These are phyloP conservation scores for Eulemur coronatus DNA, from an alignment of 2,797 vertebrate genomes.

Conservation along the genomic window DNA sequence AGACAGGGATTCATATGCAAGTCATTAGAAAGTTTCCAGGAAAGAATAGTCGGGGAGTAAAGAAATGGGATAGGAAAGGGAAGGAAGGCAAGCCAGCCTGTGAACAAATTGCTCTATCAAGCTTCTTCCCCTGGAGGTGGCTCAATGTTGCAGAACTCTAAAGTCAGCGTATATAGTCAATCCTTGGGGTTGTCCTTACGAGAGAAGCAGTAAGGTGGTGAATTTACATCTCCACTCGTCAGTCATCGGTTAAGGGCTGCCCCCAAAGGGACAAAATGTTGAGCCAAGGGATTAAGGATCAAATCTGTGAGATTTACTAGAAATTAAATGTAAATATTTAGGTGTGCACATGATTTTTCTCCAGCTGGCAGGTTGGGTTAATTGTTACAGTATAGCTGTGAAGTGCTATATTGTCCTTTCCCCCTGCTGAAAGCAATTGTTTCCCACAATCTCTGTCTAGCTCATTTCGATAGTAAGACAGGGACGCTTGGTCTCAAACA, in stretches of 20 bases:
- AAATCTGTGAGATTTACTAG: constrained; percentile 95
- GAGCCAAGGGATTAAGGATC: constrained; percentile 95
- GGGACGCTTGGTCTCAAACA: constrained; percentile 91
- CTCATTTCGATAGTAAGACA: constrained; percentile 76
- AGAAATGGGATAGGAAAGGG: not conserved
- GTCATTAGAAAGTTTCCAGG: not conserved
- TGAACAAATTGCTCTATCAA: not conserved
- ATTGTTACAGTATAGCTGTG: constrained; percentile 80
- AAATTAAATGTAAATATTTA: constrained; percentile 93
- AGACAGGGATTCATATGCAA: not conserved
- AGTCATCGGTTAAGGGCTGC: not conserved
- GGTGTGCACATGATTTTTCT: constrained; percentile 69
- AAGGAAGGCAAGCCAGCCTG: not conserved
- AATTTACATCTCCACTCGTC: not conserved
- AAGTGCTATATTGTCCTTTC: constrained; percentile 87
- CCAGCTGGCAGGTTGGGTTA: constrained; percentile 72
- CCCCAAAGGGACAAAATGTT: constrained; percentile 86
- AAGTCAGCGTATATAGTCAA: not conserved
- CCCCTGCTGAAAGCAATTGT: constrained; percentile 87
- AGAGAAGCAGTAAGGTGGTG: not conserved
- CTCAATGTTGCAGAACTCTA: not conserved
- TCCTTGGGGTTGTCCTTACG: not conserved
- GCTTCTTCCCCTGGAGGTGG: not conserved
- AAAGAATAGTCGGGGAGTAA: not conserved
- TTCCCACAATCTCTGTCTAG: constrained; percentile 89